Conservation (phyloP, 1,140 invertebrate genomes). For the Aleiodes sp. region DNA sequence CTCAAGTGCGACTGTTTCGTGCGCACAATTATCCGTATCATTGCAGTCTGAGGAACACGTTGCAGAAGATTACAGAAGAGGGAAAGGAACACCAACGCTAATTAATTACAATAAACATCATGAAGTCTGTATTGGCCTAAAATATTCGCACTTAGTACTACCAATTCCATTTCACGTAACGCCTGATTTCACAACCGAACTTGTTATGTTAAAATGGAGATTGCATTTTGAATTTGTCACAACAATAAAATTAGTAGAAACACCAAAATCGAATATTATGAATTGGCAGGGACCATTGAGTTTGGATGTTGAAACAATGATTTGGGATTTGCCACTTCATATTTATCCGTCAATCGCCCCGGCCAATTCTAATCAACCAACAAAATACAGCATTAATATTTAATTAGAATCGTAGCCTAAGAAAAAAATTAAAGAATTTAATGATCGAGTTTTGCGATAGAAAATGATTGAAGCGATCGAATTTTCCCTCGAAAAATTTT, state of each 20-base stretch:
- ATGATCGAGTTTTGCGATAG: too few species aligned
- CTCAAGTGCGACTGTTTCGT: slow-evolving; percentile 87
- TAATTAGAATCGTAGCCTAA: too few species aligned
- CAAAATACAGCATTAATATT: slow-evolving; percentile 59
- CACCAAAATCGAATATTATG: slow-evolving; percentile 64
- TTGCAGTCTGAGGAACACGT: slow-evolving; percentile 92
- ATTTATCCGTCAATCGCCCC: slow-evolving; percentile 88
- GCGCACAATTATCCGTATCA: slow-evolving; percentile 90
- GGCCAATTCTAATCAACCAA: slow-evolving; percentile 59
- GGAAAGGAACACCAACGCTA: slow-evolving; percentile 66
- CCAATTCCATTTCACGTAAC: slow-evolving; percentile 94
- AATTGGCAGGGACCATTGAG: slow-evolving; percentile 86
- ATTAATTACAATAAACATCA: slow-evolving; percentile 86
- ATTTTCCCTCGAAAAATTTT: too few species aligned
- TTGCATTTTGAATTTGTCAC: slow-evolving; percentile 98
- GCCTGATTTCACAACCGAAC: slow-evolving; percentile 88
- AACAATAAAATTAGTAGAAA: slow-evolving; percentile 70
- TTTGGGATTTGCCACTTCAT: slow-evolving; percentile 95
- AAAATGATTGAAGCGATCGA: too few species aligned
- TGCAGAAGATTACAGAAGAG: slow-evolving; percentile 71
- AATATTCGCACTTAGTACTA: slow-evolving; percentile 88
- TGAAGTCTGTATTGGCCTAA: slow-evolving; percentile 89
- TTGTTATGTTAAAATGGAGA: slow-evolving; percentile 89
- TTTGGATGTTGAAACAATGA: slow-evolving; percentile 95
- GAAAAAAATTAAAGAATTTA: background rate